phyloP scores from a whole-genome alignment of 2,113 vertebrate species.

The Notechis scutatus region DNA sequence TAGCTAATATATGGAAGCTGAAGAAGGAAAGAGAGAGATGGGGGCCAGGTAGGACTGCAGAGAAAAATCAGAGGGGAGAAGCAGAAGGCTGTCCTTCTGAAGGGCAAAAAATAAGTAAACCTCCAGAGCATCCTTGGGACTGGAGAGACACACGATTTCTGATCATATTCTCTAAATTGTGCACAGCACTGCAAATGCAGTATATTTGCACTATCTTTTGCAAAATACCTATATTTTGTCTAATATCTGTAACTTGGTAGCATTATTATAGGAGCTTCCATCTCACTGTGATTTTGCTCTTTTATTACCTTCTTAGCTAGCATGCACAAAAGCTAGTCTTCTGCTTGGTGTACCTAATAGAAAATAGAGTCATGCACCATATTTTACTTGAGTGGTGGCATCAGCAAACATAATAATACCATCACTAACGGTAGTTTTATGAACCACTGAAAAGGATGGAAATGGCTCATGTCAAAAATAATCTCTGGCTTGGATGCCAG shows the following conservation, averaged over 20 bases:
- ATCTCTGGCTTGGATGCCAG: background rate
- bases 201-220: background rate
- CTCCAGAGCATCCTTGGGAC: background rate
- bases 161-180: background rate
- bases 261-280: background rate
- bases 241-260: background rate
- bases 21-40: background rate
- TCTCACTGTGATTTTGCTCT: background rate
- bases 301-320: constrained; percentile 11
- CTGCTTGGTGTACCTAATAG: background rate
- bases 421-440: background rate
- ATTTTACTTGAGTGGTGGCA: background rate
- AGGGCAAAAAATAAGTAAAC: background rate
- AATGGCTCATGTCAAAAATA: background rate
- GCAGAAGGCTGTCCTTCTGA: background rate
- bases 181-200: background rate
- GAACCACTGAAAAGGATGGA: background rate
- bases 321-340: background rate
- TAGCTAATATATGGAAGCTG: background rate
- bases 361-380: background rate
- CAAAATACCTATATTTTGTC: constrained; percentile 17
- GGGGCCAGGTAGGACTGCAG: background rate
- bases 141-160: background rate
- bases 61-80: background rate
- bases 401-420: background rate